Evolutionary conservation across 2,888 invertebrate species (phyloP).

Genomic region (Philereme vetulata): DNA sequence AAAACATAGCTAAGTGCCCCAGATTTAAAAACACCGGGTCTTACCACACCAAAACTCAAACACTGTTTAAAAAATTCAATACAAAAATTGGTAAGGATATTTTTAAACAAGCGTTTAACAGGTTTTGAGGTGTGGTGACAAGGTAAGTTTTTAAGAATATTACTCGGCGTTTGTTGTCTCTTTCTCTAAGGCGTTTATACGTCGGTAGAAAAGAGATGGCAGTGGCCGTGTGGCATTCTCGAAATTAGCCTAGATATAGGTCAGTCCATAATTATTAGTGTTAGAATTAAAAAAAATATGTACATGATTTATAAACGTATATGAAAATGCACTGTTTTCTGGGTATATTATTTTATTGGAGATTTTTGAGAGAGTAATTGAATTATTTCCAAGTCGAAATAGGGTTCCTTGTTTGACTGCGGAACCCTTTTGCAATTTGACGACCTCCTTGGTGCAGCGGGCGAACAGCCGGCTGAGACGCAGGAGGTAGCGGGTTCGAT

Average conservation of each 20-base stretch:
- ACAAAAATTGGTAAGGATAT: too few relatives aligned
- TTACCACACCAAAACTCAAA: too few relatives aligned
- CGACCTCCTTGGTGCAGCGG: too few relatives aligned
- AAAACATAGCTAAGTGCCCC: neutral
- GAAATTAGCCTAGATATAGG: conserved; percentile 13
- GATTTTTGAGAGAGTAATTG: conserved; percentile 11
- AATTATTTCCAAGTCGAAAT: neutral
- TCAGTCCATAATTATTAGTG: conserved; percentile 25
- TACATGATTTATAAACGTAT: conserved; percentile 19
- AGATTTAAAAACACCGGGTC: neutral
- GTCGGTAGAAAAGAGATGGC: neutral
- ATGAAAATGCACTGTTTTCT: conserved; percentile 22
- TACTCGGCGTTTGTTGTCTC: conserved; percentile 2
- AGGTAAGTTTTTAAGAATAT: neutral
- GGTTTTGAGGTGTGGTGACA: too few relatives aligned
- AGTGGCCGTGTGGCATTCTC: neutral
- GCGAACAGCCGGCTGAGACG: too few relatives aligned
- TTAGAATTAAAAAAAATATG: conserved; percentile 24
- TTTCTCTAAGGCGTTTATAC: neutral
- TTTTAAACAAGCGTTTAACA: too few relatives aligned
- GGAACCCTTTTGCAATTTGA: neutral
- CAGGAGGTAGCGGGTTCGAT: too few relatives aligned
- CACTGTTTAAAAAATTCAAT: too few relatives aligned
- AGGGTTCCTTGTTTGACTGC: neutral
- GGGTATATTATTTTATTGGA: conserved; percentile 7